Evolutionary conservation across 2,888 invertebrate species (phyloP), one percentile per base, ranked within the genome.

Genomic region (Drosophila nr. perissopoda): DNA sequence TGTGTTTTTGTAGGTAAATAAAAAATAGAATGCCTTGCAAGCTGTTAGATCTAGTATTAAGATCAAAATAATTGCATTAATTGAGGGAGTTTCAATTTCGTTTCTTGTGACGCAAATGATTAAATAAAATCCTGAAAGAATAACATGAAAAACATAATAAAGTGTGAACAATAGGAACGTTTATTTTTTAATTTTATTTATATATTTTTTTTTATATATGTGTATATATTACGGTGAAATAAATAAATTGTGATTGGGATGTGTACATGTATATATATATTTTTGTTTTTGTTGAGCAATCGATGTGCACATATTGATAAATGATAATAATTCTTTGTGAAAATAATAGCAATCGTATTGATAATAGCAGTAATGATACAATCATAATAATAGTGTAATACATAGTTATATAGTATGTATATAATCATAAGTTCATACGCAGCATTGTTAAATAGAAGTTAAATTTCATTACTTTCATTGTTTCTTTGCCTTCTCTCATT

Each of bases 371-470:
- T 64, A 66, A 74, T 80, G 53, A 70, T 66, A 66, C 54, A 59
- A 64, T 65, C 29, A 69, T 74, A 72, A 74, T 77, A 71, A 76
- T 72, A 68, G 52, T 71, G 63, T 76, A 74, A 80, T 78, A 80
- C 76, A 79, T 69, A 77, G 69, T 83, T 54, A 72, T 78, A 74
- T 84, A 89, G 87, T 87, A 85, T 87, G 83, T 76, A 84, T 85
- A 77, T 87, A 85, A 90, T 91, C 92, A 91, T 91, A 91, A 91
- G 92, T 91, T 91, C 90, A 84, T 90, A 91, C 91, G 91, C 91
- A 91, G 92, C 91, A 90, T 85, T 89, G 56, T 85, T 82, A 57
- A 87, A 82, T 84, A 78, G 78, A 89, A 81, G 78, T 89, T 79
- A 63, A 80, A 69, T 70, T 62, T 62, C 56, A 49, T 51, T 56